These are phyloP conservation scores for Epinephelus cyanopodus DNA, from an alignment of 2,113 vertebrate species.

Conservation along the genomic window DNA sequence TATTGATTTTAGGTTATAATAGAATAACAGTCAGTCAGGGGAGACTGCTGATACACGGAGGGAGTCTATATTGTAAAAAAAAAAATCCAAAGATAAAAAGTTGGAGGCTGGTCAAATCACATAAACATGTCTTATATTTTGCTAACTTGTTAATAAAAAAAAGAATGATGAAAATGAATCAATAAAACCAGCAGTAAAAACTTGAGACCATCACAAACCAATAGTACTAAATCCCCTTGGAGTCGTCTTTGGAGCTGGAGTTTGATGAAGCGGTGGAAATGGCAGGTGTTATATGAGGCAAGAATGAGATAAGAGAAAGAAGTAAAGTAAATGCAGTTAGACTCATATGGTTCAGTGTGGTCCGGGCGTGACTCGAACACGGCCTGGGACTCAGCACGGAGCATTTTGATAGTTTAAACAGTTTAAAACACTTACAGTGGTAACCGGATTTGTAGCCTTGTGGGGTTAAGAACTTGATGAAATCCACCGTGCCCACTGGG, in stretches of 20 bases:
- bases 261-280: slow-evolving; percentile 70
- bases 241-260: slow-evolving; percentile 35
- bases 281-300: slow-evolving; percentile 76
- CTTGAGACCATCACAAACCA: slow-evolving; percentile 54
- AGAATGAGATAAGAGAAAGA: slow-evolving; percentile 55
- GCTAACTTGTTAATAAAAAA: slow-evolving; percentile 70
- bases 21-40: neutral
- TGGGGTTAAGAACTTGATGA: slow-evolving; percentile 81
- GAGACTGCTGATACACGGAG: neutral
- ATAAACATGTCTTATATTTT: slow-evolving; percentile 34
- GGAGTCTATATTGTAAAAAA: neutral
- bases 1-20: neutral
- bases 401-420: slow-evolving; percentile 72
- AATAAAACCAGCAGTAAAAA: slow-evolving; percentile 62
- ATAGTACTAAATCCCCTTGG: slow-evolving; percentile 62
- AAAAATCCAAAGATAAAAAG: slow-evolving; percentile 32
- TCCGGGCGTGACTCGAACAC: slow-evolving; percentile 45
- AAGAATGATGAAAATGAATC: slow-evolving; percentile 66
- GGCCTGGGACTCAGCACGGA: slow-evolving; percentile 59
- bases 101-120: slow-evolving; percentile 31
- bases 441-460: slow-evolving; percentile 82
- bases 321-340: slow-evolving; percentile 71
- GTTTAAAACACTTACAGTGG: slow-evolving; percentile 82
- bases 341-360: slow-evolving; percentile 55
- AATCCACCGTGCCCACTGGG: slow-evolving; percentile 75